Base-by-base conservation (phyloP, 2,888 invertebrate species). In the Heteropelma amictum region DNA sequence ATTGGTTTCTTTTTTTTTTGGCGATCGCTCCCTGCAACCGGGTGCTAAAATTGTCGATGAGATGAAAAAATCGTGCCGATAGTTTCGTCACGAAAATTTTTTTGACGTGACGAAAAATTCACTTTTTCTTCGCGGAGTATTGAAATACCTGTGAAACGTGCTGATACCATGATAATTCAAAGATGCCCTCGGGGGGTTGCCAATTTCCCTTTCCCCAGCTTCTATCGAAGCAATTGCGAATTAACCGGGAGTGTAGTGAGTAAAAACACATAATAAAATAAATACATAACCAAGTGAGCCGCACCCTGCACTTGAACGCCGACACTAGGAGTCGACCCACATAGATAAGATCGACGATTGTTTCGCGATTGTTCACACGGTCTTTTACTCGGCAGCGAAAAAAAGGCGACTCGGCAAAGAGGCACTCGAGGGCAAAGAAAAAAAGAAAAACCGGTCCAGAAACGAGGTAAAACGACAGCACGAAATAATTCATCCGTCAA, bases 261-360 rank as follows among this genome's bases (percentile, higher is more conserved):
- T n/a, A n/a, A n/a, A n/a, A n/a, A n/a, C n/a, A n/a, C n/a, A n/a
- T n/a, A n/a, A n/a, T n/a, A n/a, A n/a, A n/a, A n/a, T n/a, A n/a
- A n/a, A n/a, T n/a, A n/a, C n/a, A n/a, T n/a, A n/a, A n/a, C n/a
- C n/a, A 19, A 12, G 51, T 54, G 30, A n/a, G 83, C 82, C 84
- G 82, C 84, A 79, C 84, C 82, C 82, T 81, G 77, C 73, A 72
- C 79, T 79, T 79, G 81, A 77, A 80, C 80, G 81, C 78, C 79
- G 78, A 80, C 82, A 81, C 84, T 83, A 14, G n/a, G n/a, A 84
- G 81, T 77, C 81, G 83, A 81, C 84, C 82, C 80, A 85, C 78
- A 82, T 83, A 81, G 82, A 85, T 83, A 67, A 63, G 79, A 81
- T 83, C 81, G 72, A 77, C 79, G 82, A 85, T 85, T 82, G 83